phyloP scores from a whole-genome alignment of 2,888 invertebrate species.

The Steinernema hermaphroditum region DNA sequence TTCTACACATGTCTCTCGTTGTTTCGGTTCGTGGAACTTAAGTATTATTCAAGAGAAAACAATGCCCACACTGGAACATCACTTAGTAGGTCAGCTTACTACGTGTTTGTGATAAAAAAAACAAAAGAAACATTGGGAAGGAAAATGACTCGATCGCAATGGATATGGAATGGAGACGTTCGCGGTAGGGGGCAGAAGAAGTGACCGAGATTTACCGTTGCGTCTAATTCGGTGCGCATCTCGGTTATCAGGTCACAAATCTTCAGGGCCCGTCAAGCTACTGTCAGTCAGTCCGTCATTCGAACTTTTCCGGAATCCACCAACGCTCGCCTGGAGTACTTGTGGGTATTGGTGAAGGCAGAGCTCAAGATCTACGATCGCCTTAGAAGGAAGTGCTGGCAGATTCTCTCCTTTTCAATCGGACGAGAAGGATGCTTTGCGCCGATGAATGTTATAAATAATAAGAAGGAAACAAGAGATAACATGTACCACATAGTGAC shows the following conservation, averaged over 20 bases:
- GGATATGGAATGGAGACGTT: slow-evolving; percentile 26
- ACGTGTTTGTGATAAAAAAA: slow-evolving; percentile 27
- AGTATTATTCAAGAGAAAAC: slow-evolving; percentile 16
- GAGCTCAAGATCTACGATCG: not conserved
- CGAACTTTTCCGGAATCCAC: slow-evolving; percentile 10
- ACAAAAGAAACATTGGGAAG: slow-evolving; percentile 27
- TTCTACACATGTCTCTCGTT: not conserved
- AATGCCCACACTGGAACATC: slow-evolving; percentile 17
- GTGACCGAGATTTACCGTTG: slow-evolving; percentile 29
- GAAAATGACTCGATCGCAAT: slow-evolving; percentile 19
- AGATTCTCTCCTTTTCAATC: not conserved
- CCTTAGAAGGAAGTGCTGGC: not conserved
- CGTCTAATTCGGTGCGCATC: slow-evolving; percentile 31
- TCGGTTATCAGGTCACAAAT: slow-evolving; percentile 31
- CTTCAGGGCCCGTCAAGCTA: slow-evolving; percentile 23
- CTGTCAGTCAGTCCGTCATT: slow-evolving; percentile 19
- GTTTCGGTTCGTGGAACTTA: not conserved
- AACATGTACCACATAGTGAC: slow-evolving; percentile 30
- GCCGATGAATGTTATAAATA: slow-evolving; percentile 23
- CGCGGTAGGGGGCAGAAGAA: slow-evolving; percentile 25
- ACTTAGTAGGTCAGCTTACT: slow-evolving; percentile 23
- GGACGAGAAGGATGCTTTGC: slow-evolving; percentile 2
- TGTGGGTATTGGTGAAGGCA: no score
- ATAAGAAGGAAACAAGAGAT: slow-evolving; percentile 27
- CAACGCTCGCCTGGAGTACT: no score